phyloP scores from a whole-genome alignment of 2,797 vertebrate species.

The Oreortyx pictus region DNA sequence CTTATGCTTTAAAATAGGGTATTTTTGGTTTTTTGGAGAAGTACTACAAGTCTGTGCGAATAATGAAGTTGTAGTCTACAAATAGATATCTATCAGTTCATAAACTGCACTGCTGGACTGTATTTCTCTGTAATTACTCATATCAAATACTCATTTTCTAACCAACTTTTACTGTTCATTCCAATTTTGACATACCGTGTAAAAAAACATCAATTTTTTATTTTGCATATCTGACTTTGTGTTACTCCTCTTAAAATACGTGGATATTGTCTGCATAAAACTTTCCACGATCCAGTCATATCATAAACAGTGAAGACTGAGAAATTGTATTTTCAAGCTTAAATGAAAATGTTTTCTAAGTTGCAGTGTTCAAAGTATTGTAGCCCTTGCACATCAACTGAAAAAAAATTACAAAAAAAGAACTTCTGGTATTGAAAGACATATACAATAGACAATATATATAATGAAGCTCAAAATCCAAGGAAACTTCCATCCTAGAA shows the following conservation, averaged over 20 bases:
- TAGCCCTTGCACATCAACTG: background rate
- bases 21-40: background rate
- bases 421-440: background rate
- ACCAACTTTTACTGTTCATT: background rate
- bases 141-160: background rate
- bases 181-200: background rate
- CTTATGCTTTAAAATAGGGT: background rate
- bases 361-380: background rate
- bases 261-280: background rate
- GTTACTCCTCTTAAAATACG: background rate
- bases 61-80: fast-evolving
- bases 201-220: background rate
- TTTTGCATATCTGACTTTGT: background rate
- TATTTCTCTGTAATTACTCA: fast-evolving
- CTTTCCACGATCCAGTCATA: background rate
- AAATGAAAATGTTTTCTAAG: background rate
- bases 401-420: background rate
- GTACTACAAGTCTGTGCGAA: background rate
- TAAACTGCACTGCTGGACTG: background rate
- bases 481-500: background rate
- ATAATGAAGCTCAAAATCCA: background rate
- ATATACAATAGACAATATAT: no score
- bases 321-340: background rate
- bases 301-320: background rate
- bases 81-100: background rate